Evolutionary conservation across 2,888 invertebrate species (phyloP).

Genomic region (Oscheius myriophilus): DNA sequence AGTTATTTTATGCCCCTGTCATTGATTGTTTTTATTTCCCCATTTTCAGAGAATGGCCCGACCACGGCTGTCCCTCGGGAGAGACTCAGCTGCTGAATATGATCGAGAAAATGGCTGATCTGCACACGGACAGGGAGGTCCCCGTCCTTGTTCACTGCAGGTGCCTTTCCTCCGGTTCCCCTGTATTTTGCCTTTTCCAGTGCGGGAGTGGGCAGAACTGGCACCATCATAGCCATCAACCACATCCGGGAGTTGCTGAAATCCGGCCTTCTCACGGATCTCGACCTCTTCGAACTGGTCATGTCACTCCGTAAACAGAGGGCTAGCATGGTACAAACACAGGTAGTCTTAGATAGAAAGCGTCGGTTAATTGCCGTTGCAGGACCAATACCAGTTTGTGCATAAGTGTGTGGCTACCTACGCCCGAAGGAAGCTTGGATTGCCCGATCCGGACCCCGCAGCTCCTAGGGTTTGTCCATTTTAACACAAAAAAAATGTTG

Average conservation of each 20-base stretch:
- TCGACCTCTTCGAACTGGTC: conserved; percentile 58
- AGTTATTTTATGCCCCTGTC: background rate
- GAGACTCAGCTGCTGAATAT: conserved; percentile 59
- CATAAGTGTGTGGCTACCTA: conserved; percentile 61
- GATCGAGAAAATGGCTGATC: conserved; percentile 59
- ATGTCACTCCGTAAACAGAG: conserved; percentile 57
- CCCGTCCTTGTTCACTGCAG: conserved; percentile 67
- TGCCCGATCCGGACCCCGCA: conserved; percentile 15
- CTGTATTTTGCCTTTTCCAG: conserved; percentile 33
- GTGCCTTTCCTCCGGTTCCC: conserved; percentile 27
- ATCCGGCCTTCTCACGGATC: conserved; percentile 33
- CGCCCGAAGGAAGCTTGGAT: conserved; percentile 40
- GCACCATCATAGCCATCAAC: conserved; percentile 65
- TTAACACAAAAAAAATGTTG: background rate
- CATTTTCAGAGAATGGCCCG: conserved; percentile 63
- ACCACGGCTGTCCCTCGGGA: conserved; percentile 63
- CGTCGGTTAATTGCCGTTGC: conserved; percentile 9
- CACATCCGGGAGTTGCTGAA: conserved; percentile 55
- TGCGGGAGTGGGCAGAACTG: conserved; percentile 66
- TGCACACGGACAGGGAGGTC: conserved; percentile 30
- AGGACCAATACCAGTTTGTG: conserved; percentile 65
- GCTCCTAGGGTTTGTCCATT: background rate
- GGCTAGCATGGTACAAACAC: conserved; percentile 64
- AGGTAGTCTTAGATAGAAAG: conserved; percentile 32
- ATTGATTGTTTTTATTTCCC: background rate